Evolutionary conservation across 1,140 invertebrate genomes (phyloP), one percentile per base, ranked within the genome.

Genomic region (Lanistes nyassanus): DNA sequence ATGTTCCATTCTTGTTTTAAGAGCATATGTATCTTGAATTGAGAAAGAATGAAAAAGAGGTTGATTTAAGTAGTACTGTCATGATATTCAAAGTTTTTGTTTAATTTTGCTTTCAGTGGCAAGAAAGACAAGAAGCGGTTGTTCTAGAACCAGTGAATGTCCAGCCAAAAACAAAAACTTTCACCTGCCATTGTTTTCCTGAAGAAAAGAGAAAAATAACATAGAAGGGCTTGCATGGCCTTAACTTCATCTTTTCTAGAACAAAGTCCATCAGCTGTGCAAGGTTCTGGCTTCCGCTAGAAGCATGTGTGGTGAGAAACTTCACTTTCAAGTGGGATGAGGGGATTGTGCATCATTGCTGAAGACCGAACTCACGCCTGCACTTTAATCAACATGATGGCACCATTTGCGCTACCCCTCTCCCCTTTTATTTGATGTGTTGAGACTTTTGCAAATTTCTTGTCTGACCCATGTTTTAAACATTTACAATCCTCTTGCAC

Each of bases 91-190:
- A 51, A 69, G 19, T 71, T 58, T 75, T 37, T 26, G 47, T 65
- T 76, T 51, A n/a, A n/a, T n/a, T 64, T 42, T 82, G 79, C 66
- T 76, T 80, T 75, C 67, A 77, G 78, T 47, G 73, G 73, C 69
- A 82, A 82, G 67, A 82, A 82, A 67, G 74, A 78, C n/a, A 82
- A 80, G 75, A 82, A 82, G 60, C 74, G 81, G 55, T 71, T 82
- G 69, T 82, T 82, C 69, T 82, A 75, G 42, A 55, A 67, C n/a
- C 21, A 21, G 34, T 34, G 36, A 42, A 42, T 21, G 37, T 23
- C 21, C 3, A 26, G 47, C 37, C 67, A 21, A 9, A 53, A 23
- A 23, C 16, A 11, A n/a, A 51, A 37, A 29, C 67, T 51, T 69
- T 6, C 26, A 51, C 19, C 7, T 26, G 21, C 42, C 67, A 51